Evolutionary conservation across 2,113 vertebrate genomes (phyloP).

Genomic region (Pachyramphus minor): DNA sequence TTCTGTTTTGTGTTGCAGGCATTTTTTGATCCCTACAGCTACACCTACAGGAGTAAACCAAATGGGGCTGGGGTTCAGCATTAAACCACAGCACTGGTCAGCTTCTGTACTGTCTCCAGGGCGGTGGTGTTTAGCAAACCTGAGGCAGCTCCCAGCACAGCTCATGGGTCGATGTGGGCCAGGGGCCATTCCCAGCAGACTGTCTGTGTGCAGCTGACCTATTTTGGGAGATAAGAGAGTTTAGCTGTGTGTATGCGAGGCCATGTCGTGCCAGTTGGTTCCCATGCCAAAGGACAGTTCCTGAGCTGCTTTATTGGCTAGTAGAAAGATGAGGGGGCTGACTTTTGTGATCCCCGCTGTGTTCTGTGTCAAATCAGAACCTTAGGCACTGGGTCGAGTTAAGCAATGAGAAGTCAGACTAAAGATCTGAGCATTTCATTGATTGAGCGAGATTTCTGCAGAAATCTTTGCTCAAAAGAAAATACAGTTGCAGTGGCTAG

Average conservation of each 20-base stretch:
- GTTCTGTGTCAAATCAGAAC: background rate
- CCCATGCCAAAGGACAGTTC: background rate
- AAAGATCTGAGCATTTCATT: background rate
- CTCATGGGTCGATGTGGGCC: background rate
- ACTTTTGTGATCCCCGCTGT: background rate
- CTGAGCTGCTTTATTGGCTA: constrained; percentile 23
- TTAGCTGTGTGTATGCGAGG: background rate
- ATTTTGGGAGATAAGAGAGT: background rate
- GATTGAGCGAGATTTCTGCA: background rate
- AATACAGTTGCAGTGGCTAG: background rate
- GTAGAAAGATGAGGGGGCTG: background rate
- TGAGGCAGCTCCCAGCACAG: background rate
- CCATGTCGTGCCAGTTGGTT: background rate
- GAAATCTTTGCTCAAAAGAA: background rate
- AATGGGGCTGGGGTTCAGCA: background rate
- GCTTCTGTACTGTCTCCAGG: background rate
- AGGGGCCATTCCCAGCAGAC: background rate
- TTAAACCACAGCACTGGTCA: background rate
- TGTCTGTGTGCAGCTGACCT: background rate
- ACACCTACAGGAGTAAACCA: background rate
- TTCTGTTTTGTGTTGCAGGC: background rate
- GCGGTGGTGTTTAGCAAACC: background rate
- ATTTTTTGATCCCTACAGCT: background rate
- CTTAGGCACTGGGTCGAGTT: background rate
- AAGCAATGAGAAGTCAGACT: background rate